Base-by-base conservation (phyloP, 2,113 vertebrate genomes). In the Tor tambroides region DNA sequence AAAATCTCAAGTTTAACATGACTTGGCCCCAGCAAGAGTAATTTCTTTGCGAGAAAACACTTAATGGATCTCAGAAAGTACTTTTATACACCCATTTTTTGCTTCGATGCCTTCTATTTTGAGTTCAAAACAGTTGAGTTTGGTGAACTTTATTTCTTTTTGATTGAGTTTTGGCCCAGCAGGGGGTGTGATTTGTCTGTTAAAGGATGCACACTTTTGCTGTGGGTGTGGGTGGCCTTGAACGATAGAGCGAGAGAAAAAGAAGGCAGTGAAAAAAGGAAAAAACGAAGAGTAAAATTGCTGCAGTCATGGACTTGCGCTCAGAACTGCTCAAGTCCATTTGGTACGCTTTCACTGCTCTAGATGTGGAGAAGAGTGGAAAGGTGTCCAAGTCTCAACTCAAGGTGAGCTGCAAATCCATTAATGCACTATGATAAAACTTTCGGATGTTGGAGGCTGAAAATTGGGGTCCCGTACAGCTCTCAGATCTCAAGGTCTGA, bases 351-450 rank as follows among this genome's bases (percentile, higher is more conserved):
- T 99, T 99, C 92, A 99, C 97, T 0, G 98, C 98, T 12, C 91
- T 99, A 93, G 98, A 99, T 35, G 95, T 98, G 92, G 98, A 99
- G 95, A 99, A 96, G 93, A 99, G 98, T 59, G 98, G 98, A 78
- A 99, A 99, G 85, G 98, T 99, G 38, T 99, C 98, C 92, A 99
- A 99, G 92, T 99, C 98, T 8, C 98, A 99, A 94, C 96, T 99
- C 77, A 99, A 99, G 95, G 98, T 99, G 93, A 96, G 97, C 92
- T 56, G 11, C 30, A 35, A 26, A n/a, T 54, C 28, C 12, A 12
- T 35, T 35, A 54, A 5, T 51, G 21, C 5, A 51, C 59, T 59
- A 28, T 15, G 43, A 59, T 59, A 12, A 35, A 80, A 80, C 61
- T 49, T 32, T 79, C 19, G 3, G 61, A 49, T 67, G 38, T 23